These are phyloP conservation scores for Lagocephalus sceleratus DNA, from an alignment of 2,797 vertebrate genomes.

Conservation along the genomic window DNA sequence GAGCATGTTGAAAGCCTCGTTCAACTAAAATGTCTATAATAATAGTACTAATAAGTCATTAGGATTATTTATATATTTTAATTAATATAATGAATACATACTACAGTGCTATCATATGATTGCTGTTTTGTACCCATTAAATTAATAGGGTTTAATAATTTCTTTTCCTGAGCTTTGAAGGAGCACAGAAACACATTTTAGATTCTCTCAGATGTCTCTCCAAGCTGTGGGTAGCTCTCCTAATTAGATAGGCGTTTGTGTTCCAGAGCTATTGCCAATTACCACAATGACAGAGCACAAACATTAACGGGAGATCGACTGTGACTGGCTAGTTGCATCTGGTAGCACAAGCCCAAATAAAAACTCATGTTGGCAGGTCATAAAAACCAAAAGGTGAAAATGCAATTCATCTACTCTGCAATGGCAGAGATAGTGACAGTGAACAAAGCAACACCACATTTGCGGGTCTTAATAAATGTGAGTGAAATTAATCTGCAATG, in stretches of 20 bases:
- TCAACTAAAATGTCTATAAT: constrained; percentile 4
- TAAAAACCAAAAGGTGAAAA: constrained; percentile 60
- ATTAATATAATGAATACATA: constrained; percentile 12
- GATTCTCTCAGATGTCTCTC: constrained; percentile 51
- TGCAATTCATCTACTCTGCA: constrained; percentile 56
- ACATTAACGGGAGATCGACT: constrained; percentile 55
- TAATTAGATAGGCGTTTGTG: constrained; percentile 63
- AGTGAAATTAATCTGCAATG: constrained; percentile 54
- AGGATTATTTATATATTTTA: constrained; percentile 2
- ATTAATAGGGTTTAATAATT: constrained; percentile 37
- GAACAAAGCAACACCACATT: constrained; percentile 51
- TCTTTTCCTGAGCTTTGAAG: constrained; percentile 30
- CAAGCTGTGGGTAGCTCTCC: constrained; percentile 34
- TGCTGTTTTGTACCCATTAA: constrained; percentile 33
- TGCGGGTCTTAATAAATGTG: constrained; percentile 62
- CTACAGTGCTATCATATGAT: constrained; percentile 20
- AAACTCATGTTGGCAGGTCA: constrained; percentile 47
- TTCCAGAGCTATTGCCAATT: constrained; percentile 56
- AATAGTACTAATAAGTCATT: constrained; percentile 24
- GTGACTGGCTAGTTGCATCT: constrained; percentile 44
- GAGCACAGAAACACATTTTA: constrained; percentile 39
- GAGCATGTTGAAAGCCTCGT: constrained; percentile 5
- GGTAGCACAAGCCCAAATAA: constrained; percentile 42
- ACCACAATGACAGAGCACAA: constrained; percentile 56
- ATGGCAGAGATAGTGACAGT: constrained; percentile 35